Evolutionary conservation across 2,113 vertebrate species (phyloP), one percentile per base, ranked within the genome.

Genomic region (Cisticola juncidis): DNA sequence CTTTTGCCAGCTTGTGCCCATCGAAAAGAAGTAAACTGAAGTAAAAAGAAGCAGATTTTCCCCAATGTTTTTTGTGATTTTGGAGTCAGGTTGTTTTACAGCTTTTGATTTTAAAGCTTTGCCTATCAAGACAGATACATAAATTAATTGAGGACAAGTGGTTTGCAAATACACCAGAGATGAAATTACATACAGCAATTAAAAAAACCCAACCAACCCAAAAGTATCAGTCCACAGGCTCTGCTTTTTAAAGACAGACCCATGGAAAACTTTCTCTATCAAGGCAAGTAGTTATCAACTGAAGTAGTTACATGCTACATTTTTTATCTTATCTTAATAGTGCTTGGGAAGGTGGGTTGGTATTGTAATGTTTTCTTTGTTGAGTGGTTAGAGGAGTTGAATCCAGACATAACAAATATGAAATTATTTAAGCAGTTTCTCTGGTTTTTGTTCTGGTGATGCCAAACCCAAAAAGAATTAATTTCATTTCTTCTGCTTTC

Each of bases 1-100:
- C 84, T 89, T 94, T 89, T 18, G 9, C 69, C 56, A 92, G 56
- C 56, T 81, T 64, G 87, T 94, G 84, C 84, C 68, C 92, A n/a
- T 71, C 1, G 0, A 38, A 68, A 58, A 54, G 53, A 90, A 80
- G 26, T 4, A 58, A 83, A 71, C 42, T 47, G 44, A 73, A 80
- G 20, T 56, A 40, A 80, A 64, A 83, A 81, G 81, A 64, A 65
- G 54, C 40, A 73, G 33, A 81, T 36, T 53, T 48, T 65, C 73
- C 35, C 64, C 15, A 15, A 0, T 57, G 11, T 36, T 95, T 77
- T 81, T 92, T 14, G 2, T 87, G 25, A 44, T 29, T 17, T 95
- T 91, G 70, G 53, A 91, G 47, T 35, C 12, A 54, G 48, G 29
- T 40, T 72, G 16, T 3, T 68, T 40, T 44, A 35, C 36, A 83